phyloP scores from a whole-genome alignment of 2,888 invertebrate species.

The Eilema sororculum region DNA sequence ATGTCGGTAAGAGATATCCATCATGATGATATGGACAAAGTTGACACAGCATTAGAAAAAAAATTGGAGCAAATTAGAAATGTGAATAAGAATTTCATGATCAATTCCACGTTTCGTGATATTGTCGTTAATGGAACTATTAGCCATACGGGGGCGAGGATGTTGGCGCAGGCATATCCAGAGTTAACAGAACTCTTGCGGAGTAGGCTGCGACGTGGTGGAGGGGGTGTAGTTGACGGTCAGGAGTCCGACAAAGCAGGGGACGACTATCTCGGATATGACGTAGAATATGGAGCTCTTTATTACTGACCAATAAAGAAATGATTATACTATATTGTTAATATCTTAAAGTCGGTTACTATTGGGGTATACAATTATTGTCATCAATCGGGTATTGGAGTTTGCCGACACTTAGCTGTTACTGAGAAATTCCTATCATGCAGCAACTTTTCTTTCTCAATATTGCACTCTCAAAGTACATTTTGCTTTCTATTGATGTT shows the following conservation, averaged over 20 bases:
- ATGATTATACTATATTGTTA: background rate
- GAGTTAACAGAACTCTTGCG: slow-evolving; percentile 57
- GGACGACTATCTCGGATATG: slow-evolving; percentile 58
- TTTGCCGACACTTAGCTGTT: too few species aligned
- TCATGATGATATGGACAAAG: slow-evolving; percentile 61
- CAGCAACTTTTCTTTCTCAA: too few species aligned
- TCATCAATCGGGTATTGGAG: too few species aligned
- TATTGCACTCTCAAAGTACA: too few species aligned
- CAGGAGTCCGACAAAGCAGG: background rate
- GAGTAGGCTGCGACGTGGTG: slow-evolving; percentile 24
- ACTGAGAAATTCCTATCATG: too few species aligned
- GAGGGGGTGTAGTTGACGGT: slow-evolving; percentile 30
- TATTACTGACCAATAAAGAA: slow-evolving; percentile 68
- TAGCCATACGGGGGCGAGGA: slow-evolving; percentile 55
- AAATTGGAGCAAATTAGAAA: slow-evolving; percentile 60
- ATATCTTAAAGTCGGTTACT: background rate
- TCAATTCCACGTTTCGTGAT: slow-evolving; percentile 70
- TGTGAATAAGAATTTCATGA: slow-evolving; percentile 64
- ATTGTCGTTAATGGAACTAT: slow-evolving; percentile 69
- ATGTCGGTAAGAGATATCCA: slow-evolving; percentile 69
- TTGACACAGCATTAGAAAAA: slow-evolving; percentile 60
- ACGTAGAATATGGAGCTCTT: slow-evolving; percentile 73
- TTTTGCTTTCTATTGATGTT: background rate
- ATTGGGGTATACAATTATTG: background rate
- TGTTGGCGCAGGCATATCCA: slow-evolving; percentile 69